Evolutionary conservation across 2,113 vertebrate genomes (phyloP), one percentile per base, ranked within the genome.

Genomic region (Halichoeres trimaculatus): DNA sequence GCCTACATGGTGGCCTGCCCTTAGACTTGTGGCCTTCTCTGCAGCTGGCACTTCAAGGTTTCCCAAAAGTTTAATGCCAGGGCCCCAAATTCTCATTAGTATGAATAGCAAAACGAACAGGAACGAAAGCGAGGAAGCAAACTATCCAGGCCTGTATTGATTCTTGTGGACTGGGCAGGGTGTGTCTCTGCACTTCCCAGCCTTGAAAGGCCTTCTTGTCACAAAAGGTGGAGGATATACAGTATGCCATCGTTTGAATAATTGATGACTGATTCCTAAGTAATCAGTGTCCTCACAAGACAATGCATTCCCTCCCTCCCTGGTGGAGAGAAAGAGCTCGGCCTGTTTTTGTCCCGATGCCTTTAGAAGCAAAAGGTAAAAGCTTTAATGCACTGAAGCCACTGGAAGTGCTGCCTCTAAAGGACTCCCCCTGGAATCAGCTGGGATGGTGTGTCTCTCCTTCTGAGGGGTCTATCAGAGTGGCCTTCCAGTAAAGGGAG

Each of bases 341-440:
- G 85, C 81, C 85, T 90, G 89, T 89, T 92, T 91, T 88, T 92
- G 91, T 92, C 91, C 90, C 86, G 57, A 78, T 91, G 90, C 76
- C 91, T 91, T 90, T 90, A 88, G 90, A 89, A 89, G 89, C 88
- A 72, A 90, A 91, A 92, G 91, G 91, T 92, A 92, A 92, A 91
- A 92, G 91, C 91, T 90, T 92, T 92, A 92, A 92, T 91, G 91
- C 89, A 91, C 91, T 89, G 84, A 92, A 85, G 91, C 90, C 91
- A 92, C 90, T 92, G 91, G 89, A 92, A 92, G 89, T 91, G 89
- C 91, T 90, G 85, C 80, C 54, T 90, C 85, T 86, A 85, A 91
- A 91, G 87, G 90, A 90, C 87, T 91, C 91, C 90, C 89, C 34
- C 81, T 81, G 91, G 91, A 91, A 83, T 88, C 88, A 81, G 53